Evolutionary conservation across 2,888 invertebrate species (phyloP), one percentile per base, ranked within the genome.

Genomic region (Mesorhabditis belari): DNA sequence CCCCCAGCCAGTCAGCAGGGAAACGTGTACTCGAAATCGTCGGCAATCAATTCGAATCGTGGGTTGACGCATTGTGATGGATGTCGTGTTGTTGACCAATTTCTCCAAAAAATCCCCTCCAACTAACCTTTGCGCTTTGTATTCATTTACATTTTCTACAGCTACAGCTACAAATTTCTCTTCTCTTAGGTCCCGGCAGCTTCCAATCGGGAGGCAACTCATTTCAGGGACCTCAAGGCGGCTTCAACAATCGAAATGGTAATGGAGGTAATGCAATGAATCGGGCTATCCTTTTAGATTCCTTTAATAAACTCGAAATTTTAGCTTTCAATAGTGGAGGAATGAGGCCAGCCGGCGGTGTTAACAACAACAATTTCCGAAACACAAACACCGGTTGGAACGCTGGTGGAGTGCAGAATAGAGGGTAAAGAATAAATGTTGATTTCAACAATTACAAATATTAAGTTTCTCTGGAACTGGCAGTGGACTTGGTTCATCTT

Each of bases 401-500:
- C 12, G n/a, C 12, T n/a, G 44, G 44, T 17, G 44, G 44, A 35
- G 12, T 35, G 12, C 1, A 9, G 12, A 50, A 9, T 23, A 6
- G 51, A 50, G 51, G 51, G 51, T 50, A 19, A 6, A 23, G 17
- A 6, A 19, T 50, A 19, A n/a, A n/a, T n/a, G n/a, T n/a, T n/a
- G n/a, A n/a, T n/a, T n/a, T n/a, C n/a, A n/a, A n/a, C n/a, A n/a
- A n/a, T n/a, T n/a, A n/a, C n/a, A n/a, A n/a, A n/a, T n/a, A 57
- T 58, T 12, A 55, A 58, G 66, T 52, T 67, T 62, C 64, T 63
- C 61, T 19, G 58, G 61, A 3, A n/a, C n/a, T n/a, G 67, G 67
- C 21, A 52, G 23, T 21, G 67, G 67, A 19, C 57, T 57, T 19
- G 67, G 67, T 4, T 67, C 67, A 12, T 28, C 55, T 21, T 58